Percentiles rank a stretch among this genome's conserved stretches.
phyloP scores from a whole-genome alignment of 1,140 invertebrate species.

The Dendrolimus kikuchii region DNA sequence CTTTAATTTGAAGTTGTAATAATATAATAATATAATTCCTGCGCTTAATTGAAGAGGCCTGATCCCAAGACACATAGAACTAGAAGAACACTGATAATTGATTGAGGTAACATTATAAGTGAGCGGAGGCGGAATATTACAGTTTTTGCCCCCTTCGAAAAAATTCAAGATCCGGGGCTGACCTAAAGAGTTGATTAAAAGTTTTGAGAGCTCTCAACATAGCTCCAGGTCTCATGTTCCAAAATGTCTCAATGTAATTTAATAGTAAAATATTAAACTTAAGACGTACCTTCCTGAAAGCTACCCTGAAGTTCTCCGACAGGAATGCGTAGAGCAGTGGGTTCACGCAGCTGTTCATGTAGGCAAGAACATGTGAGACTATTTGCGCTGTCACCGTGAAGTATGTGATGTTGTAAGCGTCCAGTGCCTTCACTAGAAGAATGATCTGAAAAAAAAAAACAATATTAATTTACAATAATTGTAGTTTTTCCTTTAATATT shows the following conservation, averaged over 20 bases:
- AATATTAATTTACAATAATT: not conserved
- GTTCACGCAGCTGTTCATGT: slow-evolving; percentile 96
- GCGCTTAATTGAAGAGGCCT: too few relatives aligned
- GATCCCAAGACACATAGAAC: too few relatives aligned
- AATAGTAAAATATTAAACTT: not conserved
- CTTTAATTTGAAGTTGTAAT: too few relatives aligned
- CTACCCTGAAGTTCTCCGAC: slow-evolving; percentile 89
- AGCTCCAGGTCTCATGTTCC: too few relatives aligned
- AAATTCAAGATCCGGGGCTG: too few relatives aligned
- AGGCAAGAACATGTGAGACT: slow-evolving; percentile 91
- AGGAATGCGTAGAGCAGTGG: slow-evolving; percentile 96
- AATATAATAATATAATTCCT: too few relatives aligned
- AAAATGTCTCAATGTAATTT: not conserved
- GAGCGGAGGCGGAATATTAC: too few relatives aligned
- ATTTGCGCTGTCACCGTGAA: slow-evolving; percentile 85
- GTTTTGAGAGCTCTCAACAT: too few relatives aligned
- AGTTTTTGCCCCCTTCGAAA: too few relatives aligned
- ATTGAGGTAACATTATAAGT: too few relatives aligned
- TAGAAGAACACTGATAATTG: too few relatives aligned
- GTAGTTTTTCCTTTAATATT: not conserved
- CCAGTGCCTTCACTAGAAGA: slow-evolving; percentile 83
- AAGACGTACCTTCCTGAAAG: slow-evolving; percentile 78
- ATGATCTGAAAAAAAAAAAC: slow-evolving; percentile 76
- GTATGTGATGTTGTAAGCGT: slow-evolving; percentile 78
- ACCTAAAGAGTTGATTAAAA: too few relatives aligned